Percentiles rank a stretch among this genome's conserved stretches.
Evolutionary conservation across 2,888 invertebrate species (phyloP).

Genomic region (Cheilosia pagana): DNA sequence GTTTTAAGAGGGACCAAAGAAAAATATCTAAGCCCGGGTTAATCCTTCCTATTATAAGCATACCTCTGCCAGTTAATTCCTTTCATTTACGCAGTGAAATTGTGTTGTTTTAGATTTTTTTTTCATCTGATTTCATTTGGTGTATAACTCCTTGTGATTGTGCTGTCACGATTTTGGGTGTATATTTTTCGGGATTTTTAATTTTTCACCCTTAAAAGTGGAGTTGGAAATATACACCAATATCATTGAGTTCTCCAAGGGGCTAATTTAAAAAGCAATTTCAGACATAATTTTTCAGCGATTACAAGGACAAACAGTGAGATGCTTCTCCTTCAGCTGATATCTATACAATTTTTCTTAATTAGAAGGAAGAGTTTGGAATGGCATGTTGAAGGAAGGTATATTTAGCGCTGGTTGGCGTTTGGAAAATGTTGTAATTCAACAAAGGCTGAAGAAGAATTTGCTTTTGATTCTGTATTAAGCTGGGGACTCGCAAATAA

Average conservation of each 20-base stretch:
- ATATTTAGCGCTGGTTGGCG: too few species aligned
- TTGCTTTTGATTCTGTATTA: too few species aligned
- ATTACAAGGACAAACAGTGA: conserved; percentile 81
- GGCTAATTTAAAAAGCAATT: conserved; percentile 82
- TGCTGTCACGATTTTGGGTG: conserved; percentile 45
- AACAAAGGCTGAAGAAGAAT: too few species aligned
- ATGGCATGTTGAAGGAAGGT: too few species aligned
- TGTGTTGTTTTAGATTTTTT: conserved; percentile 51
- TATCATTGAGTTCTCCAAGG: conserved; percentile 64
- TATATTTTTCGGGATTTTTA: conserved; percentile 7
- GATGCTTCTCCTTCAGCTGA: conserved; percentile 17
- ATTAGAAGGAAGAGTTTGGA: conserved; percentile 39
- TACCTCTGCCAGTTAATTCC: conserved; percentile 61
- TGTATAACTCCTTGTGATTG: not conserved
- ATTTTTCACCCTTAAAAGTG: conserved; percentile 24
- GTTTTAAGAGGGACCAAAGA: conserved; percentile 64
- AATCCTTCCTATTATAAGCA: conserved; percentile 71
- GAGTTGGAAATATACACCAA: conserved; percentile 34
- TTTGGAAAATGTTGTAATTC: too few species aligned
- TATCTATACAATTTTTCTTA: conserved; percentile 35
- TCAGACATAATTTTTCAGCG: conserved; percentile 82
- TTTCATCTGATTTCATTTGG: conserved; percentile 11
- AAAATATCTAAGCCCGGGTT: conserved; percentile 74
- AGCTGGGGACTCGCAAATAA: too few species aligned
- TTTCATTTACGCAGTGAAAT: conserved; percentile 57